These are phyloP conservation scores for Solen grandis DNA, from an alignment of 1,140 invertebrate genomes.

Conservation along the genomic window DNA sequence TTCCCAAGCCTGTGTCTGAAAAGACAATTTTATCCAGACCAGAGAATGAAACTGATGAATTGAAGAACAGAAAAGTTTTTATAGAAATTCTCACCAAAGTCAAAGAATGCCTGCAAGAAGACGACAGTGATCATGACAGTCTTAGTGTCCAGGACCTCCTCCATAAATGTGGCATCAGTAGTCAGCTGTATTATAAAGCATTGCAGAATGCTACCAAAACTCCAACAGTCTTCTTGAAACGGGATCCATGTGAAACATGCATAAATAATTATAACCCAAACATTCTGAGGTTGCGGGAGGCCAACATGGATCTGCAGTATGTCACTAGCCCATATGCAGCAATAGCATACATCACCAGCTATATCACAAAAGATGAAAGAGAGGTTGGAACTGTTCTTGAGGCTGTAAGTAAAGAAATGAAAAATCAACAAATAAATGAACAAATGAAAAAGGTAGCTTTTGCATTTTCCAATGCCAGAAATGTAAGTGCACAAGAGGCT, in stretches of 20 bases:
- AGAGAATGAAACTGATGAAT: not conserved
- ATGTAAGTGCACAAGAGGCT: slow-evolving; percentile 48
- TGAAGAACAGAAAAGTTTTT: not conserved
- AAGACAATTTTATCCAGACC: slow-evolving; percentile 11
- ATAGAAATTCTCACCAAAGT: slow-evolving; percentile 24
- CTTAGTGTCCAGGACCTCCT: slow-evolving; percentile 28
- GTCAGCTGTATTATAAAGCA: slow-evolving; percentile 30
- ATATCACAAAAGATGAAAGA: no score
- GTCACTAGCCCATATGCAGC: slow-evolving; percentile 49
- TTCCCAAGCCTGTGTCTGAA: slow-evolving; percentile 29
- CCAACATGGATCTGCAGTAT: slow-evolving; percentile 53
- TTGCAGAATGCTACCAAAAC: slow-evolving; percentile 35
- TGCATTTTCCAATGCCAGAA: slow-evolving; percentile 42
- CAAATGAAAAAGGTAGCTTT: slow-evolving; percentile 41
- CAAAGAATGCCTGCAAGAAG: slow-evolving; percentile 41
- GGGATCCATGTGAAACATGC: slow-evolving; percentile 24
- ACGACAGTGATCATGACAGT: slow-evolving; percentile 25
- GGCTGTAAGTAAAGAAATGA: slow-evolving; percentile 42
- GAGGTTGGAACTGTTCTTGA: slow-evolving; percentile 47
- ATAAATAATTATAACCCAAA: slow-evolving; percentile 45
- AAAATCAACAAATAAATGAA: slow-evolving; percentile 37
- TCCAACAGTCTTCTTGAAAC: slow-evolving; percentile 41
- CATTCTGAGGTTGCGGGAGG: slow-evolving; percentile 39
- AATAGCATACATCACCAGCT: slow-evolving; percentile 34
- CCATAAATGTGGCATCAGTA: slow-evolving; percentile 11